phyloP scores from a whole-genome alignment of 2,113 vertebrate genomes.

The Aptenodytes patagonicus region DNA sequence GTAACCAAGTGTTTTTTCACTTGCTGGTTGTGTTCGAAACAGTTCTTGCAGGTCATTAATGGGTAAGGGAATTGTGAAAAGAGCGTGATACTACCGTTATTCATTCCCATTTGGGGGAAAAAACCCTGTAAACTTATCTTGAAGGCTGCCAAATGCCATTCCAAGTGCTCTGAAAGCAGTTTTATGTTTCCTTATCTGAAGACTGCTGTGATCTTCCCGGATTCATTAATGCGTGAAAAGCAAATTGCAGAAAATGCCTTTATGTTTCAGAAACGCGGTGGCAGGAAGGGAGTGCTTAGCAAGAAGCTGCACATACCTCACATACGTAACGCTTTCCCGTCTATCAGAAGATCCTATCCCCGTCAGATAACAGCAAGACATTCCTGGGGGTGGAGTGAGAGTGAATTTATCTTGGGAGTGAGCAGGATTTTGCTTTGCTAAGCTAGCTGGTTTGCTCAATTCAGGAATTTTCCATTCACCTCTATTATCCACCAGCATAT shows the following conservation, averaged over 20 bases:
- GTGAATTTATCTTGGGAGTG: slow-evolving; percentile 36
- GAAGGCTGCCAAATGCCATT: neutral
- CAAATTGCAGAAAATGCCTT: neutral
- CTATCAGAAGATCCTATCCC: slow-evolving; percentile 55
- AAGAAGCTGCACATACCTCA: slow-evolving; percentile 25
- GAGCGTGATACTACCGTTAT: neutral
- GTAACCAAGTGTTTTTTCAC: neutral
- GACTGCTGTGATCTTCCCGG: neutral
- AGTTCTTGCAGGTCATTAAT: neutral
- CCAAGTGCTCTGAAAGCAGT: neutral
- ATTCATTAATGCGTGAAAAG: neutral
- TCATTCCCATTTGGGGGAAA: neutral
- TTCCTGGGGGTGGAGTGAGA: slow-evolving; percentile 61
- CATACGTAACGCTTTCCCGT: neutral
- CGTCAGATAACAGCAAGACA: slow-evolving; percentile 56
- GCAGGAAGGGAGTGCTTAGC: neutral
- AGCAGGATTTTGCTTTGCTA: slow-evolving; percentile 49
- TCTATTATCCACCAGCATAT: neutral
- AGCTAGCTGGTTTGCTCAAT: slow-evolving; percentile 24
- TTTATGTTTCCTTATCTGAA: slow-evolving; percentile 9
- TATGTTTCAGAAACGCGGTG: neutral
- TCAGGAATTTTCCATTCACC: slow-evolving; percentile 58
- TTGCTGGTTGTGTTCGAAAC: neutral
- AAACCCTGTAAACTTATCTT: neutral
- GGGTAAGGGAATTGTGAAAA: neutral